phyloP scores from a whole-genome alignment of 2,113 vertebrate genomes.

The Okapia johnstoni region DNA sequence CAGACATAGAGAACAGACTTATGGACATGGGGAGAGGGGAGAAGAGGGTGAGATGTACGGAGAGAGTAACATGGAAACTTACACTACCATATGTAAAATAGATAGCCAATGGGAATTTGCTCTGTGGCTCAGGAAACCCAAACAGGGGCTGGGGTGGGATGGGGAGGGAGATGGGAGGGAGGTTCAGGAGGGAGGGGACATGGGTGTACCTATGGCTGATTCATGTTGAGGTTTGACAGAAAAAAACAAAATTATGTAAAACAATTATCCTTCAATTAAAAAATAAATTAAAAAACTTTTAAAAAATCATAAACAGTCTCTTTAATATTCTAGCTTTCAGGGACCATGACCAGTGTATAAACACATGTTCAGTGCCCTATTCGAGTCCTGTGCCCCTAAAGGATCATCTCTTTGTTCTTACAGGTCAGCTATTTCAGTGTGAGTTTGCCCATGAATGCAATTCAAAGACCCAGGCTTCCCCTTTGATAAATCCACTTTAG shows the following conservation, averaged over 20 bases:
- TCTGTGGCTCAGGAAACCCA: not conserved
- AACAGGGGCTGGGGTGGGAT: not conserved
- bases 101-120: not conserved
- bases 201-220: not conserved
- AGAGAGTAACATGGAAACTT: not conserved
- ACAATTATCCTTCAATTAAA: not conserved
- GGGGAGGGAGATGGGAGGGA: not conserved
- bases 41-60: not conserved
- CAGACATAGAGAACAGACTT: not conserved
- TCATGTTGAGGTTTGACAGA: not conserved
- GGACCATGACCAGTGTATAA: not conserved
- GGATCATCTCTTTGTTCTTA: not conserved
- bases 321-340: not conserved
- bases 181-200: not conserved
- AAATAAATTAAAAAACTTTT: not conserved
- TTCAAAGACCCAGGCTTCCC: not conserved
- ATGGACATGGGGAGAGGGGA: not conserved
- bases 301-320: not conserved
- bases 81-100: not conserved
- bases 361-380: fast-evolving
- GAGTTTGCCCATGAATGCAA: not conserved
- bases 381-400: not conserved
- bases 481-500: not conserved
- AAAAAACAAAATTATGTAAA: not conserved
- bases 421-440: not conserved